A percentile compares a stretch with the other conserved stretches of the same genome.
phyloP scores from a whole-genome alignment of 1,140 invertebrate genomes.

The Pteromalus puparum region DNA sequence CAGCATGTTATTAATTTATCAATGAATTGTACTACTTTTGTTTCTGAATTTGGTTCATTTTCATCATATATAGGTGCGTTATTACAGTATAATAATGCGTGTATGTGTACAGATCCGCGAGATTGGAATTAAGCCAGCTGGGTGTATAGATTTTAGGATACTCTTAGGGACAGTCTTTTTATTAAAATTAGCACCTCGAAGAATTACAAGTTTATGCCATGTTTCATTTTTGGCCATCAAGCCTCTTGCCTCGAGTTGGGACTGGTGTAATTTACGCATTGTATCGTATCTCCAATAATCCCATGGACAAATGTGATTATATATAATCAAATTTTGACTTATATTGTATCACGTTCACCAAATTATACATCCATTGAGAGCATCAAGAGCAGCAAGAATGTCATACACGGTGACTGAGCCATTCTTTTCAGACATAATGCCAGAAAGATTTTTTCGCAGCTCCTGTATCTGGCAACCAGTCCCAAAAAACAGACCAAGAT shows the following conservation, averaged over 20 bases:
- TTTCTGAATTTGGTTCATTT: neutral
- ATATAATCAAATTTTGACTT: no score
- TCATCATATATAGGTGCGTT: constrained; percentile 34
- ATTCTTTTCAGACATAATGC: constrained; percentile 88
- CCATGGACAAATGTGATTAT: neutral
- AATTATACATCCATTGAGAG: no score
- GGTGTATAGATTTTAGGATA: constrained; percentile 73
- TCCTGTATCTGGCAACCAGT: constrained; percentile 99
- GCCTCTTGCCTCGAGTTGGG: constrained; percentile 57
- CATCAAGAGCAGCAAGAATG: constrained; percentile 97
- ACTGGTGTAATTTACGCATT: constrained; percentile 33
- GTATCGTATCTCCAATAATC: neutral
- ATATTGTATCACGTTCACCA: neutral
- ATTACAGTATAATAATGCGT: constrained; percentile 33
- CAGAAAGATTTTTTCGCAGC: constrained; percentile 94
- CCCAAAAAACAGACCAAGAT: constrained; percentile 95
- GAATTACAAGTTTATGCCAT: constrained; percentile 68
- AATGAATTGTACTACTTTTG: neutral
- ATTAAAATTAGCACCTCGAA: constrained; percentile 64
- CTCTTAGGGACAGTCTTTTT: constrained; percentile 72
- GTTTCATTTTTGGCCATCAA: constrained; percentile 67
- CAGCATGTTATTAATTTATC: constrained; percentile 8
- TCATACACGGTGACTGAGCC: constrained; percentile 98
- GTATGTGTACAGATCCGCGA: constrained; percentile 40
- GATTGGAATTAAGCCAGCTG: constrained; percentile 69